Conservation (phyloP, 23 tunicate genomes). For the Trididemnum clinides region DNA sequence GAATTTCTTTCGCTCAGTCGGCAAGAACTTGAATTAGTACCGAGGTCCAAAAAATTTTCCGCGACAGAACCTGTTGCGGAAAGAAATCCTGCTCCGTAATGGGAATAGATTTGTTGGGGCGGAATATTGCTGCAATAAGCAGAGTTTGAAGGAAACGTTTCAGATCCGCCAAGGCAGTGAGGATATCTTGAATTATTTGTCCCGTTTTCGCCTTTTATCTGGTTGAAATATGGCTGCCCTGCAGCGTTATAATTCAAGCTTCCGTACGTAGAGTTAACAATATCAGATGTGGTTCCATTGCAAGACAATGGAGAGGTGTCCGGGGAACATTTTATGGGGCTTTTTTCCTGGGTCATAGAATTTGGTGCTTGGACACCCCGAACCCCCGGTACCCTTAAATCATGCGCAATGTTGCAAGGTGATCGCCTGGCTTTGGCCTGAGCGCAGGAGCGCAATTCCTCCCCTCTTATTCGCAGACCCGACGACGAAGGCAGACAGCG, state of each 20-base stretch:
- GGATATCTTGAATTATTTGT: slow-evolving; percentile 33
- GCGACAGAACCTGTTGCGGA: slow-evolving; percentile 14
- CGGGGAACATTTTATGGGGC: slow-evolving; percentile 36
- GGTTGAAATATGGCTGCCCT: slow-evolving; percentile 39
- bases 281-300: not conserved
- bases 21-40: slow-evolving; percentile 37
- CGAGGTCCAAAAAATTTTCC: slow-evolving; percentile 9
- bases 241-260: slow-evolving; percentile 1
- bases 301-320: slow-evolving; percentile 32
- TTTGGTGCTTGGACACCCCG: not conserved
- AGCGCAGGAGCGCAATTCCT: not conserved
- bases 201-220: not conserved
- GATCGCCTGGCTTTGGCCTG: not conserved
- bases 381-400: no score
- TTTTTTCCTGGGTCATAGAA: not conserved
- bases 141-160: slow-evolving; percentile 39
- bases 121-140: slow-evolving; percentile 51
- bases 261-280: not conserved
- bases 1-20: slow-evolving; percentile 65
- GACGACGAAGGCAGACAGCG: not conserved
- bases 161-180: slow-evolving; percentile 17
- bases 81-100: slow-evolving; percentile 48
- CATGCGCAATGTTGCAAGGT: not conserved
- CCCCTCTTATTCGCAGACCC: slow-evolving; percentile 8
- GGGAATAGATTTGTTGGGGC: slow-evolving; percentile 51